phyloP scores from a whole-genome alignment of 2,113 vertebrate species.

The Xiphophorus couchianus region DNA sequence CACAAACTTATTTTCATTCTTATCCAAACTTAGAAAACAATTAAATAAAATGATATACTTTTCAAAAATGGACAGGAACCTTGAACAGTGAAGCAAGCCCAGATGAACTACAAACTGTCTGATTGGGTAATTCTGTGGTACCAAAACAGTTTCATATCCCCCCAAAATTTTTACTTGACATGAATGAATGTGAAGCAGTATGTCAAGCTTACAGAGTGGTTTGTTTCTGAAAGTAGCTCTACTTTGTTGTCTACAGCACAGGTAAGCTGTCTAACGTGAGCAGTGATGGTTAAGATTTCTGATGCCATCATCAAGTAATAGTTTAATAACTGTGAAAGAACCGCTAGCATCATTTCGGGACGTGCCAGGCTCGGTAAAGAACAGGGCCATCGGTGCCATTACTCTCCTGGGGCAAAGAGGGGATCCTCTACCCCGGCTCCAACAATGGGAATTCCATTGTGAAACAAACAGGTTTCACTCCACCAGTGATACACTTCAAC shows the following conservation, averaged over 20 bases:
- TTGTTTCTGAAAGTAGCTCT: background rate
- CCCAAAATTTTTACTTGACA: background rate
- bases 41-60: no score
- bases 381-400: constrained; percentile 61
- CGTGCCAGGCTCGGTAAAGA: constrained; percentile 38
- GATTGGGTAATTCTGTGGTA: no score
- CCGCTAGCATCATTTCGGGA: constrained; percentile 15
- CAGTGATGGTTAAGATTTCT: background rate
- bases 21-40: no score
- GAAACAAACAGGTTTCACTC: constrained; percentile 72
- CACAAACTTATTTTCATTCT: no score
- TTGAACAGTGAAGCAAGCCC: no score
- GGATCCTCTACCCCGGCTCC: constrained; percentile 65
- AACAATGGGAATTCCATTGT: constrained; percentile 75
- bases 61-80: no score
- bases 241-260: no score
- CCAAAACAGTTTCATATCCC: background rate
- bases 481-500: constrained; percentile 55
- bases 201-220: background rate
- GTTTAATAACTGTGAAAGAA: background rate
- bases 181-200: no score
- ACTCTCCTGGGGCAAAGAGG: constrained; percentile 60
- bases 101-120: background rate
- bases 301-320: background rate
- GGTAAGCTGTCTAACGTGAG: background rate